Evolutionary conservation across 2,888 invertebrate genomes (phyloP), one percentile per base, ranked within the genome.

Genomic region (Ommatoiulus sabulosus): DNA sequence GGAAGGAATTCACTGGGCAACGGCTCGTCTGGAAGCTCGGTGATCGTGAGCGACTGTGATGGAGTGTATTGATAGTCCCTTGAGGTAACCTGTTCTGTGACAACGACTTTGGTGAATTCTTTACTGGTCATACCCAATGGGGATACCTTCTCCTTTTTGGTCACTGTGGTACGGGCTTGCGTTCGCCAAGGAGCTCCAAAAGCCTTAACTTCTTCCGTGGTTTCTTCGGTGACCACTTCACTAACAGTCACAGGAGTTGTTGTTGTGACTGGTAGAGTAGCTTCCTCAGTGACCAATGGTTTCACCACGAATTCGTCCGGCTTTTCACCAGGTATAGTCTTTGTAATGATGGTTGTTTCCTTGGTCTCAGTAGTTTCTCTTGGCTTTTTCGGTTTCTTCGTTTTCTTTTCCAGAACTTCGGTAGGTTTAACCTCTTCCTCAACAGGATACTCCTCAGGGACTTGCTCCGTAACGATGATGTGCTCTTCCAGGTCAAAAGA

Each of bases 191-290:
- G 85, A 8, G 85, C 85, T 35, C 44, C 46, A 1, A n/a, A 15
- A 7, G 85, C 46, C 44, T 84, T 35, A 4, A 84, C 84, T 35
- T 84, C 84, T 44, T 85, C 85, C 7, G 46, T 44, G n/a, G 85
- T 85, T 44, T 46, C 44, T 85, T 85, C 85, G 8, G 85, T 85
- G n/a, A 85, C 44, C n/a, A 85, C 44, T 85, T 85, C 85, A 15
- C 44, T 44, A 44, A 85, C 85, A 17, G 85, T 85, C 46, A 44
- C 44, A 10, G 85, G 85, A 20, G 43, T 43, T 12, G 43, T 24
- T 7, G 8, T 24, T 4, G 24, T 12, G 7, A 35, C 35, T 35
- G 35, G 35, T 35, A 0, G 20, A 84, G 80, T 80, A 17, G 84
- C 84, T 85, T 85, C 85, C 44, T 85, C 44, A 44, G 46, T 85